Evolutionary conservation across 2,797 vertebrate genomes (phyloP).

Genomic region (Cetoscarus ocellatus): DNA sequence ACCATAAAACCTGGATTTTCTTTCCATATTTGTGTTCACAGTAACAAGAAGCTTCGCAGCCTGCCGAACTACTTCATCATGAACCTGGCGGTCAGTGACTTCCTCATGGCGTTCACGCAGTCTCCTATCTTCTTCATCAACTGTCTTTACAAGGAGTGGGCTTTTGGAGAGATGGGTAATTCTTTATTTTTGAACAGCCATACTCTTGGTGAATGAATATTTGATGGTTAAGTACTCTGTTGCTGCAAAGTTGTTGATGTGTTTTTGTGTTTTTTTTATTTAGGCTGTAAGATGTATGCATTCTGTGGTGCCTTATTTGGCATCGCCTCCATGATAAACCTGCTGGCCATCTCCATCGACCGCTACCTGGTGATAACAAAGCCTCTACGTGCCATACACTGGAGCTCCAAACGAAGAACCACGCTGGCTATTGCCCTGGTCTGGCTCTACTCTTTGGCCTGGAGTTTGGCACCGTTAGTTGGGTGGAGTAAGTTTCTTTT

Average conservation of each 20-base stretch:
- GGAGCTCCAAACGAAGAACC: slow-evolving; percentile 88
- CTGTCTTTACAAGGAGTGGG: slow-evolving; percentile 92
- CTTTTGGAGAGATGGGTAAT: slow-evolving; percentile 93
- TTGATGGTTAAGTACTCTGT: not conserved
- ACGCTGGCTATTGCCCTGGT: slow-evolving; percentile 86
- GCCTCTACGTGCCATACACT: slow-evolving; percentile 88
- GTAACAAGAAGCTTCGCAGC: slow-evolving; percentile 91
- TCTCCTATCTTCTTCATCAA: slow-evolving; percentile 93
- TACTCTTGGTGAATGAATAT: not conserved
- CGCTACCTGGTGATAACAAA: slow-evolving; percentile 95
- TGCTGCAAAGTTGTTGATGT: not conserved
- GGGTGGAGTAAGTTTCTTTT: slow-evolving; percentile 91
- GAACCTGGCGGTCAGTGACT: slow-evolving; percentile 93
- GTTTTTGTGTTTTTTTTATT: not conserved
- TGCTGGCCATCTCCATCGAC: slow-evolving; percentile 93
- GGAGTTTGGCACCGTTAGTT: slow-evolving; percentile 95
- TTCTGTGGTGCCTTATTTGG: slow-evolving; percentile 96
- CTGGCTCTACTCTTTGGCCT: slow-evolving; percentile 94
- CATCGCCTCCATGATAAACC: slow-evolving; percentile 95
- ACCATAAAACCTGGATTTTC: not conserved
- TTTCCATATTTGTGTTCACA: slow-evolving; percentile 58
- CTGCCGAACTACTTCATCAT: slow-evolving; percentile 92
- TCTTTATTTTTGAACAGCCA: not conserved
- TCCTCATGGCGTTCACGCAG: slow-evolving; percentile 95
- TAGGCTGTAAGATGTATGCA: slow-evolving; percentile 92